Conservation (phyloP, 2,113 vertebrate genomes). For the Gorsachius goisagi region DNA sequence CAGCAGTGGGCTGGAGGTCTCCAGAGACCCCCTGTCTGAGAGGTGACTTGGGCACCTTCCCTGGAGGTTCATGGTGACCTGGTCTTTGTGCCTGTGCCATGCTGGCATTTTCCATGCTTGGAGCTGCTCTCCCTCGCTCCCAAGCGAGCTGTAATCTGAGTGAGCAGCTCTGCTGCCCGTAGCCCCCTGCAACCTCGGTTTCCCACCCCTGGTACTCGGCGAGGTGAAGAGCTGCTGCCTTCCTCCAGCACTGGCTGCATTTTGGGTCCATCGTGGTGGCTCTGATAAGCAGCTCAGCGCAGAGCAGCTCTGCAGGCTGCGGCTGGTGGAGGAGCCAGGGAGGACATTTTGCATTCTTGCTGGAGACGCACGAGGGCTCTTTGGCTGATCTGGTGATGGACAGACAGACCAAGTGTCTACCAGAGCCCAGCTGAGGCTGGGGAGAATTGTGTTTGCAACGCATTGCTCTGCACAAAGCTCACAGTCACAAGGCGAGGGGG, state of each 20-base stretch:
- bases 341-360: conserved; percentile 3
- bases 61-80: background rate
- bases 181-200: background rate
- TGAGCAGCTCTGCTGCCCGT: background rate
- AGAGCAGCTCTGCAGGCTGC: background rate
- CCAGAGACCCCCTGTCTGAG: background rate
- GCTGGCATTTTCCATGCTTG: background rate
- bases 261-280: background rate
- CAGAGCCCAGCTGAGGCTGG: conserved; percentile 42
- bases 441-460: conserved; percentile 57
- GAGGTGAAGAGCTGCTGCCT: background rate
- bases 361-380: background rate
- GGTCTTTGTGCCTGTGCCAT: background rate
- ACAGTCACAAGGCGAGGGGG: conserved; percentile 52
- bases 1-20: background rate
- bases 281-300: background rate
- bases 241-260: background rate
- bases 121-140: background rate
- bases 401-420: conserved; percentile 44
- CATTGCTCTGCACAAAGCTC: conserved; percentile 43
- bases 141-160: background rate
- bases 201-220: fast-evolving
- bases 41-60: background rate
- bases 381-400: conserved; percentile 19
- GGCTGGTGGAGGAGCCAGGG: background rate